Conservation (phyloP, 2,113 vertebrate species). For the Choloepus hoffmanni region DNA sequence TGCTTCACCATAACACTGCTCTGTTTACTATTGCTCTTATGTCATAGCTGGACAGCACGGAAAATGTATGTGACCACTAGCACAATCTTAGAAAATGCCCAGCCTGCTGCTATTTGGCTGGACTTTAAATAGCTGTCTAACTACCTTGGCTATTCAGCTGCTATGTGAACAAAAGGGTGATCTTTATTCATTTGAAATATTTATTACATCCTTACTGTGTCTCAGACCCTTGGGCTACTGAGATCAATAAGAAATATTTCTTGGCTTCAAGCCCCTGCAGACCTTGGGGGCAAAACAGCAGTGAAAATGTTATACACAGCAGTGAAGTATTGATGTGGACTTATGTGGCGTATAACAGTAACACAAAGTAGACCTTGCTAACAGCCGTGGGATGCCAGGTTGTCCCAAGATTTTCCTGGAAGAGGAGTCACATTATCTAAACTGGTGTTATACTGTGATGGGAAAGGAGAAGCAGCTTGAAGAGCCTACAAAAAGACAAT, state of each 20-base stretch:
- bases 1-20: background rate
- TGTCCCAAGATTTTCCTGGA: background rate
- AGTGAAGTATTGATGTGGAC: background rate
- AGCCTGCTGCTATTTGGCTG: background rate
- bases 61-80: background rate
- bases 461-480: background rate
- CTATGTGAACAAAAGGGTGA: background rate
- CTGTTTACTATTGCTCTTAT: background rate
- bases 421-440: background rate
- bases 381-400: background rate
- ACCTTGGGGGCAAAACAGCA: background rate
- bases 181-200: background rate
- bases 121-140: constrained; percentile 13
- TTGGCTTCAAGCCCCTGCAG: background rate
- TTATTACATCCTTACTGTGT: background rate
- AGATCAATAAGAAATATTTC: background rate
- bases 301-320: background rate
- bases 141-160: background rate
- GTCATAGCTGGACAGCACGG: background rate
- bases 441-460: background rate
- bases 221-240: background rate
- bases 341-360: background rate
- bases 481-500: background rate
- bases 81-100: constrained; percentile 20
- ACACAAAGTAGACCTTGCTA: too few species aligned